Conservation (phyloP, 1,140 invertebrate genomes). For the Acromyrmex echinatior region DNA sequence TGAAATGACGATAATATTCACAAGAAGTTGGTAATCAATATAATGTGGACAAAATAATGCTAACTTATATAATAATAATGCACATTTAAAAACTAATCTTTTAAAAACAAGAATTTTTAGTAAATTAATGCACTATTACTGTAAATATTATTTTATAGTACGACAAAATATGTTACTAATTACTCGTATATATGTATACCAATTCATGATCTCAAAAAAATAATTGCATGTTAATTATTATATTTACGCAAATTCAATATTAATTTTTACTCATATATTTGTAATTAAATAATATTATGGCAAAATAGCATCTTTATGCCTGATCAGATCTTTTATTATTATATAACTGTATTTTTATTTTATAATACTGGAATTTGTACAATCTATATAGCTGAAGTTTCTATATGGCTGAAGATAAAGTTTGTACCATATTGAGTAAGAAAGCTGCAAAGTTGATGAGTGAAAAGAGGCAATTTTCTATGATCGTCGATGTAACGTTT, state of each 20-base stretch:
- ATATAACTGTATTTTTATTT: not conserved
- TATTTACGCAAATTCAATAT: too few relatives aligned
- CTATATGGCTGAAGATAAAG: not conserved
- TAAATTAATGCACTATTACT: not conserved
- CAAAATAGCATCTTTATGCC: not conserved
- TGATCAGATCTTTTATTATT: not conserved
- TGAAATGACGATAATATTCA: not conserved
- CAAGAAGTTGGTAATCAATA: not conserved
- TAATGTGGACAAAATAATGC: not conserved
- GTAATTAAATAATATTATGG: not conserved
- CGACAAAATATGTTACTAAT: not conserved
- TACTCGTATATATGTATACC: too few relatives aligned
- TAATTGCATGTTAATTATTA: not conserved
- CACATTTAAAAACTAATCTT: not conserved
- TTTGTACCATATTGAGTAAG: not conserved
- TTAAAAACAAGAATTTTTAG: not conserved
- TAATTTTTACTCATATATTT: not conserved
- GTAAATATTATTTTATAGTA: not conserved
- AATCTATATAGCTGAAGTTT: not conserved
- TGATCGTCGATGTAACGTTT: not conserved
- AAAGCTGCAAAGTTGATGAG: not conserved
- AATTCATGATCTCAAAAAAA: not conserved
- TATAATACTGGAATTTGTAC: not conserved
- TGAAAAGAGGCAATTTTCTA: not conserved
- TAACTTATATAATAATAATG: not conserved